Percentiles rank a stretch among this genome's conserved stretches.
Conservation (phyloP, 2,797 vertebrate species). For the Rhinatrema bivittatum region DNA sequence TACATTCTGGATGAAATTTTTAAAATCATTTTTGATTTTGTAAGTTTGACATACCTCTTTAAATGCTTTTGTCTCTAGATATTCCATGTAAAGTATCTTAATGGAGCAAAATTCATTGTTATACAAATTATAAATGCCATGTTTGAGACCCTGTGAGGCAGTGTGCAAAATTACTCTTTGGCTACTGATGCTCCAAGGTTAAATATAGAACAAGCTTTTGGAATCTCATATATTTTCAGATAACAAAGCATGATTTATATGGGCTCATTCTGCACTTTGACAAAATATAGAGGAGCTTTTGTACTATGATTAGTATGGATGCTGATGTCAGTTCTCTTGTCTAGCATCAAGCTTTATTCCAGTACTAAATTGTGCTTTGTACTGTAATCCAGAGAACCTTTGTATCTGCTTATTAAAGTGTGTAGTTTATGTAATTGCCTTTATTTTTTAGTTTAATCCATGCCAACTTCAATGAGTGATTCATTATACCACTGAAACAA, state of each 20-base stretch:
- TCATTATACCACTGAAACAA: constrained; percentile 56
- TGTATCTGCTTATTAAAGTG: constrained; percentile 62
- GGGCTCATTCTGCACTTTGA: constrained; percentile 55
- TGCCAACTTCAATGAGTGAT: constrained; percentile 58
- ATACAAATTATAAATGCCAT: too few relatives aligned
- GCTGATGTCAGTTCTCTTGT: constrained; percentile 78
- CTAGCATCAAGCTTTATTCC: constrained; percentile 64
- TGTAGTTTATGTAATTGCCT: constrained; percentile 67
- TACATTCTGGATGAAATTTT: too few relatives aligned
- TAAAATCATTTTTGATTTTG: too few relatives aligned
- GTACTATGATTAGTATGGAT: constrained; percentile 77
- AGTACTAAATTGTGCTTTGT: constrained; percentile 83
- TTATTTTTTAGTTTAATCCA: constrained; percentile 53
- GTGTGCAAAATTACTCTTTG: constrained; percentile 14
- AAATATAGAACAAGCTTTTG: constrained; percentile 89
- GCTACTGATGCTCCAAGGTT: constrained; percentile 47
- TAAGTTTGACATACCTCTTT: too few relatives aligned
- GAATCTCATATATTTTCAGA: constrained; percentile 84
- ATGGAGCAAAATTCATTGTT: too few relatives aligned
- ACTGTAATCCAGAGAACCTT: constrained; percentile 63
- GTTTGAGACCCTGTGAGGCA: constrained; percentile 15
- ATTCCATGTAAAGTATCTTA: too few relatives aligned
- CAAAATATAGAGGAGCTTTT: constrained; percentile 83
- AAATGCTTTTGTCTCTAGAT: too few relatives aligned
- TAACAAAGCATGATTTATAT: constrained; percentile 93